Evolutionary conservation across 2,113 vertebrate genomes (phyloP).

Genomic region (Panthera tigris): DNA sequence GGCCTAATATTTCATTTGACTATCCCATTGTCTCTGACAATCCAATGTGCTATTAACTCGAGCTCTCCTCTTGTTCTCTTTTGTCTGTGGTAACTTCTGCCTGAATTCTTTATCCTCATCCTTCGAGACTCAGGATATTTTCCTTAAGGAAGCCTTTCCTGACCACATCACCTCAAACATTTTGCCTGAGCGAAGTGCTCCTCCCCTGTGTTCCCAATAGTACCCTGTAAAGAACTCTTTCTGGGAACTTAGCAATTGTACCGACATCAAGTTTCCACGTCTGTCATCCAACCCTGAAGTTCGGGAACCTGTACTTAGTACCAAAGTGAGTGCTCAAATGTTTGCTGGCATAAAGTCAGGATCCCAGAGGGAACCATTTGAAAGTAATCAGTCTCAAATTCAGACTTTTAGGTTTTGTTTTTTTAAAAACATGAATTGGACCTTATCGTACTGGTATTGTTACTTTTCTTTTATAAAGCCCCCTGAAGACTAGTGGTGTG

Average conservation of each 20-base stretch:
- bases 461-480: not conserved
- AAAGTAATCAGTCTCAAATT: not conserved
- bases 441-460: not conserved
- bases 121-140: not conserved
- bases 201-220: not conserved
- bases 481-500: not conserved
- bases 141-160: not conserved
- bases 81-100: not conserved
- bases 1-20: not conserved
- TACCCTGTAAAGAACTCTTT: not conserved
- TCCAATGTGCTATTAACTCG: not conserved
- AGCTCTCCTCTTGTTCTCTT: not conserved
- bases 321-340: not conserved
- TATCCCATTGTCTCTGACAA: not conserved
- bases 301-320: not conserved
- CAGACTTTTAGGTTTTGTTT: not conserved
- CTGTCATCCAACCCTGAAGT: not conserved
- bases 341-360: not conserved
- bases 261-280: not conserved
- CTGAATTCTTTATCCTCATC: not conserved
- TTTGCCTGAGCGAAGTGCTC: not conserved
- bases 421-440: not conserved
- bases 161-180: not conserved
- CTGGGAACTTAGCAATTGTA: not conserved
- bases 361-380: not conserved